phyloP scores from a whole-genome alignment of 1,140 invertebrate species.

The Lepidurus couesii region DNA sequence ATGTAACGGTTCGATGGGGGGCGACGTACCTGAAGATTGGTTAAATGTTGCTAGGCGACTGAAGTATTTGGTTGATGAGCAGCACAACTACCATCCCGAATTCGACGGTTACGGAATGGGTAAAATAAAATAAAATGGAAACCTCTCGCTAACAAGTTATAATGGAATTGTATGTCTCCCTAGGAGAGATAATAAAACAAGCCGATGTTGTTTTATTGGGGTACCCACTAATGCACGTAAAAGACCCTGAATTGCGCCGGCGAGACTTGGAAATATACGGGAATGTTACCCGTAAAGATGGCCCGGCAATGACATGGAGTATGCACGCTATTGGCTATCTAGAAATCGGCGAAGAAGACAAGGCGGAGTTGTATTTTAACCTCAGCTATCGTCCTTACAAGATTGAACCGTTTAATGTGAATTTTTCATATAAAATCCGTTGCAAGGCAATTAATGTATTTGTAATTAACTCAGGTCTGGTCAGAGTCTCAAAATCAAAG shows the following conservation, averaged over 20 bases:
- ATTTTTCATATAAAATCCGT: not conserved
- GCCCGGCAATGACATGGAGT: constrained; percentile 50
- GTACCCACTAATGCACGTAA: constrained; percentile 45
- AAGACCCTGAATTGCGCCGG: constrained; percentile 40
- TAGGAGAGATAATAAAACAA: constrained; percentile 46
- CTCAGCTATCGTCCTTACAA: constrained; percentile 41
- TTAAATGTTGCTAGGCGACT: constrained; percentile 37
- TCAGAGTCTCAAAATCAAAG: constrained; percentile 44
- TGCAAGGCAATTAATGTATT: not conserved
- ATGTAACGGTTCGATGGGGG: constrained; percentile 32
- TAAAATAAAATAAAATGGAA: not conserved
- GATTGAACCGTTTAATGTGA: constrained; percentile 44
- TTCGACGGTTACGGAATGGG: constrained; percentile 39
- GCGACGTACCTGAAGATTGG: constrained; percentile 39
- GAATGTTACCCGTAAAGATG: constrained; percentile 43
- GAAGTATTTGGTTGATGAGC: constrained; percentile 36
- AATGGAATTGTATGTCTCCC: constrained; percentile 19
- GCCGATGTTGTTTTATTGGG: constrained; percentile 50
- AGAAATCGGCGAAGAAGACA: constrained; percentile 42
- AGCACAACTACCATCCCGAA: constrained; percentile 39
- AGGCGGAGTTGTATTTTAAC: constrained; percentile 43
- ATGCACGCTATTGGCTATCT: constrained; percentile 47
- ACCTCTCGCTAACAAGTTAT: not conserved
- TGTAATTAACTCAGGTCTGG: constrained; percentile 44
- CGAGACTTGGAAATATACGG: constrained; percentile 48